phyloP scores from a whole-genome alignment of 2,888 invertebrate genomes.

The Aspidiotus rigidus region DNA sequence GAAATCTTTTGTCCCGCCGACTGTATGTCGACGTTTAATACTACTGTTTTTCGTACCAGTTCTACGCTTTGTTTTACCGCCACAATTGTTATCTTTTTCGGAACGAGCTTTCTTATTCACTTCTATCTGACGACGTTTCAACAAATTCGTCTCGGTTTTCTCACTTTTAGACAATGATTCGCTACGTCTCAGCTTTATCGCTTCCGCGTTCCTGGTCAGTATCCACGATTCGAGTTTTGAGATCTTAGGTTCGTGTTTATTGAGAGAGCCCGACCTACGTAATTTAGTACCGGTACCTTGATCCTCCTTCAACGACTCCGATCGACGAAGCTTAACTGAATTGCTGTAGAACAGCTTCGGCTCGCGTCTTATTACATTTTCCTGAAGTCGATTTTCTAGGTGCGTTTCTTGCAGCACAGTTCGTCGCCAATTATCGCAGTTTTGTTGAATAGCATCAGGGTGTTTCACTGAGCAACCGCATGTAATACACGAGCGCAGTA shows the following conservation, averaged over 20 bases:
- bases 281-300: slow-evolving; percentile 36
- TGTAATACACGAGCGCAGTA: background rate
- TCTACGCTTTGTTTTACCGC: slow-evolving; percentile 57
- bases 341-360: slow-evolving; percentile 26
- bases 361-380: slow-evolving; percentile 18
- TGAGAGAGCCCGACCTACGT: slow-evolving; percentile 40
- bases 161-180: slow-evolving; percentile 61
- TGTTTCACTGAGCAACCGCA: slow-evolving; percentile 8
- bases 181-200: slow-evolving; percentile 48
- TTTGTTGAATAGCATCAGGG: slow-evolving; percentile 17
- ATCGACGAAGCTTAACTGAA: slow-evolving; percentile 36
- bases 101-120: slow-evolving; percentile 27
- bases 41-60: slow-evolving; percentile 68
- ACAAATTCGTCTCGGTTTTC: slow-evolving; percentile 69
- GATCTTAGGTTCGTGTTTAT: slow-evolving; percentile 39
- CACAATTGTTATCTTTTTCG: slow-evolving; percentile 40
- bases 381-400: slow-evolving; percentile 18
- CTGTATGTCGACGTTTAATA: slow-evolving; percentile 82
- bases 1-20: slow-evolving; percentile 85
- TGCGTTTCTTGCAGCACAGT: slow-evolving; percentile 24
- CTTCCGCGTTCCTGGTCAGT: slow-evolving; percentile 43
- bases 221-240: slow-evolving; percentile 43
- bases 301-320: slow-evolving; percentile 39
- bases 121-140: slow-evolving; percentile 52
- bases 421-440: slow-evolving; percentile 24